Percentiles rank a stretch among this genome's conserved stretches.
These are phyloP conservation scores for Leucania comma DNA, from an alignment of 2,888 invertebrate genomes.

Conservation along the genomic window DNA sequence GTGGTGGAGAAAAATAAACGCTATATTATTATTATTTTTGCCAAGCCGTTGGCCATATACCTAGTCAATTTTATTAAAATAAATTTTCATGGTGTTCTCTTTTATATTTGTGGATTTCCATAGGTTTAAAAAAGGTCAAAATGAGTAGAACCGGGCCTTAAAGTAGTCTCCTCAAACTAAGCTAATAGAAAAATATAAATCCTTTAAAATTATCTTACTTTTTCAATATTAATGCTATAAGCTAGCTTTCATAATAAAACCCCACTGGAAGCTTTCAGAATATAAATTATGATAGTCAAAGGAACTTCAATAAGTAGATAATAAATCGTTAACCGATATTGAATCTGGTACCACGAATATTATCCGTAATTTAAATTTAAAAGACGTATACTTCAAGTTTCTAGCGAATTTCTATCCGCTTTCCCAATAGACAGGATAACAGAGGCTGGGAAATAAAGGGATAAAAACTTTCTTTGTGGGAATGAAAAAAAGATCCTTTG, in stretches of 20 bases:
- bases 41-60: no score
- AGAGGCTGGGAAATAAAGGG: slow-evolving; percentile 24
- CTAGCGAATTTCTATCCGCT: slow-evolving; percentile 30
- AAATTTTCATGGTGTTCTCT: no score
- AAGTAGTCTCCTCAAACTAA: background rate
- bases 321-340: slow-evolving; percentile 63
- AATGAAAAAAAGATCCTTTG: slow-evolving; percentile 27
- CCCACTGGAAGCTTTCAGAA: slow-evolving; percentile 31
- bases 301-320: slow-evolving; percentile 33
- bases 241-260: slow-evolving; percentile 21
- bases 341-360: slow-evolving; percentile 50
- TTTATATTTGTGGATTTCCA: no score
- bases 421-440: slow-evolving; percentile 29
- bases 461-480: slow-evolving; percentile 25
- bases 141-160: no score
- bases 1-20: no score
- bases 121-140: no score
- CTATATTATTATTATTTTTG: no score
- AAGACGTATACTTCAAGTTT: slow-evolving; percentile 43
- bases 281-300: slow-evolving; percentile 57
- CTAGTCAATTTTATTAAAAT: no score
- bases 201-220: background rate
- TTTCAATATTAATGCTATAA: slow-evolving; percentile 16
- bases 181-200: slow-evolving; percentile 17
- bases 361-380: slow-evolving; percentile 42